Conservation (phyloP, 1,140 invertebrate genomes). For the Chlorops oryzae region DNA sequence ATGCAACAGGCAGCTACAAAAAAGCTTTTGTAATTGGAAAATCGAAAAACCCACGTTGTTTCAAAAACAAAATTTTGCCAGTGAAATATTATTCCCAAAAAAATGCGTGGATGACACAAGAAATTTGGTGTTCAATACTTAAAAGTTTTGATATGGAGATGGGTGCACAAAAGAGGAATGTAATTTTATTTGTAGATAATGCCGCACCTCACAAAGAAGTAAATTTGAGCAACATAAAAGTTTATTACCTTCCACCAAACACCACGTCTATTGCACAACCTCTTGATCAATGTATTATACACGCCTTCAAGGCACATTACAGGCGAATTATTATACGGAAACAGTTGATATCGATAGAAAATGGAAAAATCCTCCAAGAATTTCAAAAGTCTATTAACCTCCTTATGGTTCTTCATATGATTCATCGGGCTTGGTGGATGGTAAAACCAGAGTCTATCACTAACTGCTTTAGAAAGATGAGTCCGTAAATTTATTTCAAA, state of each 20-base stretch:
- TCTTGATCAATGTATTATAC: neutral
- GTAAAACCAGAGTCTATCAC: neutral
- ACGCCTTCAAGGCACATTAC: neutral
- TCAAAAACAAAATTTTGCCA: neutral
- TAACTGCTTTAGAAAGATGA: neutral
- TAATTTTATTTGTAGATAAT: too few relatives aligned
- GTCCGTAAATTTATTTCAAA: neutral
- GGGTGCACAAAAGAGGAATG: neutral
- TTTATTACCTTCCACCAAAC: neutral
- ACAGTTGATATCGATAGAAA: neutral
- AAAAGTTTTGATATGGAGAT: neutral
- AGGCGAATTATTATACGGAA: neutral
- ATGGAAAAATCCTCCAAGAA: neutral
- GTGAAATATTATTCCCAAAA: neutral
- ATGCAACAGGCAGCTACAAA: constrained; percentile 1
- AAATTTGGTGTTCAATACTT: neutral
- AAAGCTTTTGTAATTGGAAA: neutral
- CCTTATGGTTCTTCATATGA: neutral
- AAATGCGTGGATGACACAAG: neutral
- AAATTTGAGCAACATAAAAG: neutral
- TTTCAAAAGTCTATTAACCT: neutral
- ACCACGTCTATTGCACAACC: neutral
- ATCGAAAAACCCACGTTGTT: neutral
- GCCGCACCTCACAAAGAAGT: neutral
- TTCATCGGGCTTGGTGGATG: neutral